These are phyloP conservation scores for Nothocercus nigrocapillus DNA, from an alignment of 2,113 vertebrate species.

Conservation along the genomic window DNA sequence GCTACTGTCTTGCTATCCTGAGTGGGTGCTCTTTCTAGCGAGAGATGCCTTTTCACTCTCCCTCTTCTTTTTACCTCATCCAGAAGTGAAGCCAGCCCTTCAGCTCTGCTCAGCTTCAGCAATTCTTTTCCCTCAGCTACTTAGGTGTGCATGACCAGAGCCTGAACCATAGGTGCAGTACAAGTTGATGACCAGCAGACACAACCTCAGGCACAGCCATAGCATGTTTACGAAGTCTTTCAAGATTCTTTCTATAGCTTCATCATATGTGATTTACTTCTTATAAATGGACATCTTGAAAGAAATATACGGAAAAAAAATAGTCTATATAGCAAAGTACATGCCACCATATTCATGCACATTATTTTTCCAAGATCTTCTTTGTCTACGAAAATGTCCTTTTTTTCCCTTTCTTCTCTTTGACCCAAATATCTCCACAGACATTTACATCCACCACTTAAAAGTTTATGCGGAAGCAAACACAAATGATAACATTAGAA, in stretches of 20 bases:
- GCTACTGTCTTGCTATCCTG: background rate
- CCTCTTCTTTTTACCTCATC: background rate
- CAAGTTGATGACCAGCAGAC: background rate
- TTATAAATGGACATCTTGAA: background rate
- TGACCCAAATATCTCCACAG: background rate
- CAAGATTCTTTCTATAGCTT: background rate
- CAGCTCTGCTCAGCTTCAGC: background rate
- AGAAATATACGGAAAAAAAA: background rate
- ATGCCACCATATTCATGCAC: background rate
- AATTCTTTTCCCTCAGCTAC: background rate
- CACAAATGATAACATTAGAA: background rate
- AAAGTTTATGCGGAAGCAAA: background rate
- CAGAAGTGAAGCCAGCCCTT: background rate
- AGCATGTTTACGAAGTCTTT: background rate
- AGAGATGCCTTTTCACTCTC: background rate
- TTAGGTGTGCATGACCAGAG: background rate
- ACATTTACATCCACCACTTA: background rate
- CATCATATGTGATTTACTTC: background rate
- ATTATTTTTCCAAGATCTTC: background rate
- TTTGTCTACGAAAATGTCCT: background rate
- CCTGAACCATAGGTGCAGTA: accelerated
- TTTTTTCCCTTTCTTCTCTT: background rate
- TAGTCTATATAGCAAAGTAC: background rate
- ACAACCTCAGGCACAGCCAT: background rate
- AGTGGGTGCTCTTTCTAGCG: background rate